Base-by-base conservation (phyloP, 2,113 vertebrate species). In the Zosterops hypoxanthus region DNA sequence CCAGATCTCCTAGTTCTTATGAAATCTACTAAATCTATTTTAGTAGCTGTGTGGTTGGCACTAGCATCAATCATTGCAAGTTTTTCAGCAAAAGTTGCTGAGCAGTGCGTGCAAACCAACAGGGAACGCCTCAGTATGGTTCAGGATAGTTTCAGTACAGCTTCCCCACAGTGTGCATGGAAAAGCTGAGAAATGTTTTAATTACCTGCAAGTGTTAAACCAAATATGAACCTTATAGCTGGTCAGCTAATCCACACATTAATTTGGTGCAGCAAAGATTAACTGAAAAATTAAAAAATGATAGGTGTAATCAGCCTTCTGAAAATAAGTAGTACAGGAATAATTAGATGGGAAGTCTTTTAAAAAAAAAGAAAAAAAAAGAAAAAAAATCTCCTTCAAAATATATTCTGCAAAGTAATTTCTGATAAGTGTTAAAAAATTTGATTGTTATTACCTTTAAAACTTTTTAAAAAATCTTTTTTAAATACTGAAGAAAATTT, bases 1-100 rank as follows among this genome's bases (percentile, higher is more conserved):
- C 50, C 39, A 77, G 83, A 92, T 55, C 19, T 59, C 61, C 53
- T 29, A 44, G 82, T 89, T 97, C 86, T 95, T 87, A 80, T 71
- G 88, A 90, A 93, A 71, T 57, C 34, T 81, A 68, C 64, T 73
- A 91, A 65, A 63, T n/a, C 60, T 90, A 75, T 86, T 80, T 79
- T 72, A 90, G 75, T 82, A 88, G 60, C 20, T 39, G 59, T 64
- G 80, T 22, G 77, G 42, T n/a, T 97, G 72, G 33, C 59, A 87
- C 60, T 88, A 90, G 90, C 68, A 76, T n/a, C 28, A 83, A 33
- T 90, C 52, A 68, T 9, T 55, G 12, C 22, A 72, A 41, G 21
- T 60, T 93, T 73, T 94, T 83, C 66, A 70, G 46, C 59, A 63
- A 31, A 69, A 90, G 31, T 57, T 72, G 72, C 49, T 25, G 46